Percentiles rank a stretch among this genome's conserved stretches.
These are phyloP conservation scores for Cephalopterus ornatus DNA, from an alignment of 2,113 vertebrate species.

Conservation along the genomic window DNA sequence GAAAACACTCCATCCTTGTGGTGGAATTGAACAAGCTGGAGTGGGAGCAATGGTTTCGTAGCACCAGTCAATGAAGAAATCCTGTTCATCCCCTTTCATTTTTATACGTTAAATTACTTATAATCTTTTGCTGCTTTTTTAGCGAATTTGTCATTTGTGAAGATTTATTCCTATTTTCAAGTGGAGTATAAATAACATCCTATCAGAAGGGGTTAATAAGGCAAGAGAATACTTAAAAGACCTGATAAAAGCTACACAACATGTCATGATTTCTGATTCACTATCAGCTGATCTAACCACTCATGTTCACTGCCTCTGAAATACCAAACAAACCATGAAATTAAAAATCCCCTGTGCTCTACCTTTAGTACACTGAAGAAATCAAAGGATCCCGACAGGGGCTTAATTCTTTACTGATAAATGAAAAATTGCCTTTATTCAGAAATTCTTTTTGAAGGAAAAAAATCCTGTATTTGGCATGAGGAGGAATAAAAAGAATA, in stretches of 20 bases:
- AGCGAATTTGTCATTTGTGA: neutral
- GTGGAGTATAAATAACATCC: neutral
- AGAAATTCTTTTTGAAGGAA: neutral
- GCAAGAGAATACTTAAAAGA: neutral
- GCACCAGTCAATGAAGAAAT: neutral
- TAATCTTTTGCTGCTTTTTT: neutral
- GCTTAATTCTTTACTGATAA: constrained; percentile 13
- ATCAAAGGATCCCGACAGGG: constrained; percentile 7
- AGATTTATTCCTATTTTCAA: neutral
- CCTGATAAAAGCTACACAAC: neutral
- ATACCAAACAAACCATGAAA: constrained; percentile 15
- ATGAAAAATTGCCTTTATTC: neutral
- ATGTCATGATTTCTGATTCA: neutral
- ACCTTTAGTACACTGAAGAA: neutral
- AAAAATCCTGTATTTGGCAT: neutral
- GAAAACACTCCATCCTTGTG: neutral
- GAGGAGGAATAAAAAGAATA: neutral
- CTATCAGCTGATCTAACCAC: neutral
- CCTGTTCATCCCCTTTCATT: neutral
- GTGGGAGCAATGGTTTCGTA: neutral
- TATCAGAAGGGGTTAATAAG: neutral
- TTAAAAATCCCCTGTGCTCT: neutral
- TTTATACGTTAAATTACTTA: neutral
- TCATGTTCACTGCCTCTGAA: neutral
- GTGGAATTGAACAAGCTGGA: neutral